Percentiles rank a stretch among this genome's conserved stretches.
These are phyloP conservation scores for Xenus cinereus DNA, from an alignment of 2,113 vertebrate genomes.

Conservation along the genomic window DNA sequence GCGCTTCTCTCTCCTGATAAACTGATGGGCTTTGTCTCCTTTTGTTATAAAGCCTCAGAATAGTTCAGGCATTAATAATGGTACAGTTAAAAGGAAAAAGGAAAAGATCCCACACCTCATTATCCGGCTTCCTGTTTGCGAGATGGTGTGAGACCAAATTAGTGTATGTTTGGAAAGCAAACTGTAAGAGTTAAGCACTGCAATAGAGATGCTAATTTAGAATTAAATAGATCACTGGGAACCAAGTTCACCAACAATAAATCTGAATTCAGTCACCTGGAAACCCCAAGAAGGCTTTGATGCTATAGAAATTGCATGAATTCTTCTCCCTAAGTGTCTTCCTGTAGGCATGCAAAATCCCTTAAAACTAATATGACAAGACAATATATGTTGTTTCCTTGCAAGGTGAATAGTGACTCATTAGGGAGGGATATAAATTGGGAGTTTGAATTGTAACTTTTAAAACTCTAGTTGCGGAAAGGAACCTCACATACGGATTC, in stretches of 20 bases:
- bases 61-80: background rate
- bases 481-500: background rate
- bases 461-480: background rate
- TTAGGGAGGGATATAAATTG: background rate
- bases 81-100: background rate
- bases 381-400: background rate
- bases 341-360: background rate
- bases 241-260: constrained; percentile 51
- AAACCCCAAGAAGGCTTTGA: constrained; percentile 27
- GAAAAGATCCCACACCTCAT: background rate
- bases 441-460: background rate
- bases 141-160: constrained; percentile 11
- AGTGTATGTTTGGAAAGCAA: constrained; percentile 44
- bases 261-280: constrained; percentile 44
- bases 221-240: constrained; percentile 45
- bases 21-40: background rate
- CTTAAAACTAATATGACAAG: background rate
- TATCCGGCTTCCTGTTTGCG: constrained; percentile 22
- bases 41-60: background rate
- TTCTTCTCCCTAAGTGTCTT: background rate
- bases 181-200: background rate
- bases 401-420: background rate
- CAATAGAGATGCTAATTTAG: constrained; percentile 57
- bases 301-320: constrained; percentile 6
- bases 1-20: background rate